These are phyloP conservation scores for Upupa epops DNA, from an alignment of 2,113 vertebrate species.

Conservation along the genomic window DNA sequence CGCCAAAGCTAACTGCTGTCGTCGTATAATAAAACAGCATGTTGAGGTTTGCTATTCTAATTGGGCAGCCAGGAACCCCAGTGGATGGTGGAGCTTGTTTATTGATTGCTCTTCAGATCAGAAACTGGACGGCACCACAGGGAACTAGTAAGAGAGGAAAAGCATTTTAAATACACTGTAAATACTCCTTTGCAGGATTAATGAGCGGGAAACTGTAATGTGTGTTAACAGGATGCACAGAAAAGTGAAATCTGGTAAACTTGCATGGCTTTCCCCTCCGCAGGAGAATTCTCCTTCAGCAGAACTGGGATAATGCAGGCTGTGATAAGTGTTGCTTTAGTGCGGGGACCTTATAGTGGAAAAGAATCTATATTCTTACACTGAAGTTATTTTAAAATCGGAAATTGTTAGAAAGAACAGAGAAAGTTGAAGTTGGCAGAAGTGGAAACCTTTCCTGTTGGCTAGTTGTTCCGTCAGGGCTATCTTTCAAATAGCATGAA, in stretches of 20 bases:
- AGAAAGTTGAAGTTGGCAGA: not conserved
- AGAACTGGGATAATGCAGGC: not conserved
- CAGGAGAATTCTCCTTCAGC: not conserved
- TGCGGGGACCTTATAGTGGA: not conserved
- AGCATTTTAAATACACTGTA: constrained; percentile 46
- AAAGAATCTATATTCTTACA: not conserved
- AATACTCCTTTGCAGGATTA: constrained; percentile 60
- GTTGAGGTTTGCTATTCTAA: constrained; percentile 46
- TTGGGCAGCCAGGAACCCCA: constrained; percentile 62
- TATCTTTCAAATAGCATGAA: not conserved
- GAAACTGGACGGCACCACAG: constrained; percentile 44
- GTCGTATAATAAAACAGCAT: constrained; percentile 53
- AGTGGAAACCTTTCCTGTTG: not conserved
- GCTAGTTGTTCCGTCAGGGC: not conserved
- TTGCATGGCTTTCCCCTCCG: not conserved
- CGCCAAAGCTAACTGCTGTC: constrained; percentile 64
- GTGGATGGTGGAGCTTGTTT: constrained; percentile 41
- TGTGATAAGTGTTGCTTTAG: not conserved
- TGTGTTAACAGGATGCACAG: not conserved
- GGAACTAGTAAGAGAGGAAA: constrained; percentile 42
- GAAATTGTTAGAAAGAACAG: not conserved
- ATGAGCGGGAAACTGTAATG: constrained; percentile 6
- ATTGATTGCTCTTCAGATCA: constrained; percentile 65
- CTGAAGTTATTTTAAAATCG: not conserved
- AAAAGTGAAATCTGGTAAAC: constrained; percentile 37